Evolutionary conservation across 2,797 vertebrate genomes (phyloP).

Genomic region (Galaxias olidus): DNA sequence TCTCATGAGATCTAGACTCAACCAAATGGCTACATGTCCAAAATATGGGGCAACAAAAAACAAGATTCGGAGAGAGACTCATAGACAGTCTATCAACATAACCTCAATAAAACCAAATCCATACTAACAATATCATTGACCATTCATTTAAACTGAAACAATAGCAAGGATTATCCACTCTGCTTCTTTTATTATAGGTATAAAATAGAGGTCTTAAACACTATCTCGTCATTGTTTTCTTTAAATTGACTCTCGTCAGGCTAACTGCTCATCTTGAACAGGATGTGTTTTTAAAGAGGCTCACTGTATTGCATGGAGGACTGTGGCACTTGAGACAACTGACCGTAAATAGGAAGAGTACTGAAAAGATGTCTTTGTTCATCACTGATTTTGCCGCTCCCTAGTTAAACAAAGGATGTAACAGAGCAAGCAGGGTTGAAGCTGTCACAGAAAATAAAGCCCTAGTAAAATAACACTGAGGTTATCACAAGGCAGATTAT

Average conservation of each 20-base stretch:
- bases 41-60: constrained; percentile 1
- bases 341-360: constrained; percentile 49
- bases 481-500: not conserved
- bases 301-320: constrained; percentile 51
- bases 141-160: too few species aligned
- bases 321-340: constrained; percentile 54
- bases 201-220: too few species aligned
- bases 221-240: too few species aligned
- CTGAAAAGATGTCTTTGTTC: constrained; percentile 68
- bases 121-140: too few species aligned
- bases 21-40: constrained; percentile 51
- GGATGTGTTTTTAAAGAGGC: constrained; percentile 44
- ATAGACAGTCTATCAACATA: not conserved
- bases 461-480: constrained; percentile 15
- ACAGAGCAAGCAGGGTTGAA: constrained; percentile 40
- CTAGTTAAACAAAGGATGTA: constrained; percentile 46
- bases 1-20: constrained; percentile 66
- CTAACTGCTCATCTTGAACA: constrained; percentile 31
- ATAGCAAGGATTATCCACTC: too few species aligned
- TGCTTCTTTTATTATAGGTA: too few species aligned
- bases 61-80: not conserved
- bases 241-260: not conserved
- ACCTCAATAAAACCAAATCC: too few species aligned
- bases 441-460: constrained; percentile 35
- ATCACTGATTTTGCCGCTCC: constrained; percentile 33